A percentile compares a stretch with the other conserved stretches of the same genome.
phyloP scores from a whole-genome alignment of 2,797 vertebrate species.

The Corythornis leucogaster region DNA sequence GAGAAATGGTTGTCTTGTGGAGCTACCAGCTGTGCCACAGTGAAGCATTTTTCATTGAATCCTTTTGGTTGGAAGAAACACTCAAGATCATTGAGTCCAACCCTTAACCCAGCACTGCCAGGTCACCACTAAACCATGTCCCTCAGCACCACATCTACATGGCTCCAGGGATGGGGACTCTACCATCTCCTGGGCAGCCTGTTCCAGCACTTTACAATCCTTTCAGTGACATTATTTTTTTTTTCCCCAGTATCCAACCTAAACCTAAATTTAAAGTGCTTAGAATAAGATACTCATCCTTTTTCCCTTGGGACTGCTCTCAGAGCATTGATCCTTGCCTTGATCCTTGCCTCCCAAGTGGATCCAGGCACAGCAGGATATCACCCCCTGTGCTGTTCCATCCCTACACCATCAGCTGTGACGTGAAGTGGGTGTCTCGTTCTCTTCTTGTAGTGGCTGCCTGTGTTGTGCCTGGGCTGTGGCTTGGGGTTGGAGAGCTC shows the following conservation, averaged over 20 bases:
- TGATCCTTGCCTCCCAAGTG: not conserved
- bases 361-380: not conserved
- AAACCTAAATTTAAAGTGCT: not conserved
- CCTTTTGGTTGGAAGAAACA: not conserved
- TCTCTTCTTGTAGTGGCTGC: not conserved
- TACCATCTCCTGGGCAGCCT: not conserved
- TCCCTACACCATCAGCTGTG: not conserved
- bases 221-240: not conserved
- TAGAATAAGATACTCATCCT: not conserved
- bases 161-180: not conserved
- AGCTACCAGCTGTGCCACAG: not conserved
- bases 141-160: not conserved
- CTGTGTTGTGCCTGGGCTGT: accelerated
- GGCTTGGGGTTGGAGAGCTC: not conserved
- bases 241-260: not conserved
- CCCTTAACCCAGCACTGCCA: not conserved
- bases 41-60: not conserved
- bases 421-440: not conserved
- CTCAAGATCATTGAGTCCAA: not conserved
- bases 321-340: not conserved
- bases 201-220: not conserved
- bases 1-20: not conserved
- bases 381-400: not conserved
- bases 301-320: not conserved
- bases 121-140: not conserved